These are phyloP conservation scores for Oncorhynchus nerka DNA, from an alignment of 2,113 vertebrate genomes.

Conservation along the genomic window DNA sequence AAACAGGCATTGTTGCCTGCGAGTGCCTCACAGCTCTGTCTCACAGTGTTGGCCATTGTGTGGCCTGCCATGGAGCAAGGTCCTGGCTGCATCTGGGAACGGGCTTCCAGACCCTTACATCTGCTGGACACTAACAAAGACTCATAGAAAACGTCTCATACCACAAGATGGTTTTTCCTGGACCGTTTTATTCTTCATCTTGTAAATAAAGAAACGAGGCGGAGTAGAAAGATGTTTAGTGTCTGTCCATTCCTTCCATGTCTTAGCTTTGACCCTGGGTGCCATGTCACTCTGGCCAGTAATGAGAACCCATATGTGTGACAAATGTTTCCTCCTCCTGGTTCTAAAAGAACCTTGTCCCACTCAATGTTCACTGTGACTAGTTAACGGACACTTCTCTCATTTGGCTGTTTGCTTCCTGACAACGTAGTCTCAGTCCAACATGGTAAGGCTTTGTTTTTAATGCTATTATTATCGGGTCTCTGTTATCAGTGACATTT, in stretches of 20 bases:
- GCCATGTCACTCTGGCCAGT: slow-evolving; percentile 34
- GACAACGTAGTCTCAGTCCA: not conserved
- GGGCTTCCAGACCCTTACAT: slow-evolving; percentile 38
- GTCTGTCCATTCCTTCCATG: slow-evolving; percentile 28
- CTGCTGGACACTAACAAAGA: slow-evolving; percentile 52
- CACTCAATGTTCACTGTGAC: slow-evolving; percentile 15
- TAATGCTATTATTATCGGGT: not conserved
- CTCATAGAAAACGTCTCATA: slow-evolving; percentile 45
- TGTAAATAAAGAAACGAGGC: slow-evolving; percentile 20
- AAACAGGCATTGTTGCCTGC: slow-evolving; percentile 59
- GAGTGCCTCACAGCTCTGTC: slow-evolving; percentile 21
- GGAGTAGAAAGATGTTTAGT: slow-evolving; percentile 36
- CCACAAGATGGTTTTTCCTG: slow-evolving; percentile 35
- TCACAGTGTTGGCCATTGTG: slow-evolving; percentile 61
- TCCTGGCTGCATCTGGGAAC: slow-evolving; percentile 12
- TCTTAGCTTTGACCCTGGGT: slow-evolving; percentile 37
- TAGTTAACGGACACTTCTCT: slow-evolving; percentile 8
- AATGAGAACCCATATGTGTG: slow-evolving; percentile 36
- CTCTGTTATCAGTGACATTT: not conserved
- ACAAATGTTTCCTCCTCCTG: slow-evolving; percentile 20
- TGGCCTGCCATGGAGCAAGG: not conserved
- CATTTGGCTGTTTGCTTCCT: not conserved
- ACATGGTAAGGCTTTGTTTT: slow-evolving; percentile 62
- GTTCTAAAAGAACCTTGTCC: slow-evolving; percentile 14
- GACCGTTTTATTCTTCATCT: slow-evolving; percentile 18